Base-by-base conservation (phyloP, 2,888 invertebrate species). In the Stramonita haemastoma region DNA sequence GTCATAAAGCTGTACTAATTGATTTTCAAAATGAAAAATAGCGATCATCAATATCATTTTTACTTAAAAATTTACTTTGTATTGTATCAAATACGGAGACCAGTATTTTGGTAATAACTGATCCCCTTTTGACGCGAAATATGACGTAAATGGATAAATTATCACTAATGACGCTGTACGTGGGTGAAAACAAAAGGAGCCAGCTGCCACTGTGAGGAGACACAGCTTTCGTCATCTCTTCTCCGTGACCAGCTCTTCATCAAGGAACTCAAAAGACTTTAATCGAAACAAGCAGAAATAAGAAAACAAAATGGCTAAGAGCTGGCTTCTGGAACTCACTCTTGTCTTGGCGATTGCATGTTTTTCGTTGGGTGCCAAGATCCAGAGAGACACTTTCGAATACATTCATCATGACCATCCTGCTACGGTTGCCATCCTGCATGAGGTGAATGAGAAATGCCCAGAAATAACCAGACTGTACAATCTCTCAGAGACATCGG, bases 391-490 rank as follows among this genome's bases (percentile, higher is more conserved):
- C 81, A 83, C 36, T 83, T 83, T 83, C 46, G 81, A 89, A 36
- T 92, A 92, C 87, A 90, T 91, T 94, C 98, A 98, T 95, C 98
- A 98, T 95, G 97, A 97, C 96, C 98, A 98, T 96, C 97, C 97
- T 79, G 97, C 98, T 95, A 94, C 98, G 95, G 96, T 96, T 89
- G 95, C 97, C 91, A 96, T 97, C 90, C 96, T 98, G 94, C 96
- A 97, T 93, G 96, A 97, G 93, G 97, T 98, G 89, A 97, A 98
- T 94, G 95, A 96, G 91, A 97, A 97, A 95, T 98, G 98, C 95
- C 97, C 98, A 8, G 97, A 98, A 94, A 97, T 98, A 91, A 98
- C 98, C 0, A 96, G 97, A 94, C 96, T 98, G 85, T 98, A 98
- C 95, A 97, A 97, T 85, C 96, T 98, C 92, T 93, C 93, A 13